Conservation (phyloP, 2,113 vertebrate species). For the Thunnus maccoyii region DNA sequence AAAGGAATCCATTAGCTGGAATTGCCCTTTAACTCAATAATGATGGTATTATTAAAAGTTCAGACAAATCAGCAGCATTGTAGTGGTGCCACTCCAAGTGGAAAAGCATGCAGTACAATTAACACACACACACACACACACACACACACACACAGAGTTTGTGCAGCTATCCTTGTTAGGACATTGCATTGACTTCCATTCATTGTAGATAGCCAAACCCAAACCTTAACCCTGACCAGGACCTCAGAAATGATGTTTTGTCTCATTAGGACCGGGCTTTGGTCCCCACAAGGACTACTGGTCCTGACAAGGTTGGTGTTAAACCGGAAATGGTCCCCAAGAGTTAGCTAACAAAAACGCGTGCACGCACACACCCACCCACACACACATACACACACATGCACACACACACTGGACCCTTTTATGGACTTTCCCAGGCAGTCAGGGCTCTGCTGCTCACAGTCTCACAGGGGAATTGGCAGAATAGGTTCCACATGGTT, state of each 20-base stretch:
- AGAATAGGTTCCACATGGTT: constrained; percentile 90
- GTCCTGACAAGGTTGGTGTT: too few species aligned
- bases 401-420: constrained; percentile 78
- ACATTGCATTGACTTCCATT: too few species aligned
- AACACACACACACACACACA: too few species aligned
- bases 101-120: constrained; percentile 58
- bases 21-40: constrained; percentile 46
- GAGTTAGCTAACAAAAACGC: too few species aligned
- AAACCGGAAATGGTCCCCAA: too few species aligned
- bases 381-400: constrained; percentile 68
- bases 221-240: too few species aligned
- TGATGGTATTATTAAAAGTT: constrained; percentile 42
- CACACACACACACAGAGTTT: too few species aligned
- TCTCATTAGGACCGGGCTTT: too few species aligned
- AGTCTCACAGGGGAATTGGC: constrained; percentile 86
- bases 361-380: constrained; percentile 52
- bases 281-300: too few species aligned
- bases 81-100: constrained; percentile 48
- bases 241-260: too few species aligned
- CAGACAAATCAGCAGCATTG: constrained; percentile 27
- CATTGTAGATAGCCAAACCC: too few species aligned
- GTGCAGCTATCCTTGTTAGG: too few species aligned
- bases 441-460: constrained; percentile 73
- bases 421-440: constrained; percentile 90
- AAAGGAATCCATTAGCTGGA: constrained; percentile 29